Evolutionary conservation across 2,797 vertebrate genomes (phyloP).

Genomic region (Sebastes trivittatus): DNA sequence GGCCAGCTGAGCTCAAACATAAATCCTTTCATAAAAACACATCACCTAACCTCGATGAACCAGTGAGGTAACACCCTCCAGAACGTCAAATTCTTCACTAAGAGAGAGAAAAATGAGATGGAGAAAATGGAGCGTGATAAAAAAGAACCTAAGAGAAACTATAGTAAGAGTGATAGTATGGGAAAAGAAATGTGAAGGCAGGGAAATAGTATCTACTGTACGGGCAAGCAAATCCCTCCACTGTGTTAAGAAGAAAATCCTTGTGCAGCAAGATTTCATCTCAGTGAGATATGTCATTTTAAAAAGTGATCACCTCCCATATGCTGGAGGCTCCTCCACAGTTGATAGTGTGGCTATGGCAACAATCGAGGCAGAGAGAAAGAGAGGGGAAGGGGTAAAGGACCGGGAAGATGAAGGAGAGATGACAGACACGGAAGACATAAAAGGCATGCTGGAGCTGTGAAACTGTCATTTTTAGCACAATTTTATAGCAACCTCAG

Average conservation of each 20-base stretch:
- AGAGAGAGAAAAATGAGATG: not conserved
- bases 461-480: not conserved
- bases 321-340: slow-evolving; percentile 32
- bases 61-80: not conserved
- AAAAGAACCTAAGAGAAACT: slow-evolving; percentile 19
- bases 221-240: slow-evolving; percentile 14
- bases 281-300: slow-evolving; percentile 44
- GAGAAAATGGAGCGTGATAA: not conserved
- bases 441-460: not conserved
- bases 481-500: not conserved
- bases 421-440: not conserved
- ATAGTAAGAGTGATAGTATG: not conserved
- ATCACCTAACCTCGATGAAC: not conserved
- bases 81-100: not conserved
- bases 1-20: not conserved
- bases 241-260: slow-evolving; percentile 37
- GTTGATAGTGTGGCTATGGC: slow-evolving; percentile 54
- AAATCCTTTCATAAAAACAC: not conserved
- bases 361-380: slow-evolving; percentile 18
- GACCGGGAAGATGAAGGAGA: slow-evolving; percentile 3
- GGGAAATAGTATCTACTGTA: not conserved
- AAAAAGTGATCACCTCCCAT: slow-evolving; percentile 29
- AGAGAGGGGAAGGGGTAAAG: slow-evolving; percentile 1
- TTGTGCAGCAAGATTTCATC: slow-evolving; percentile 44
- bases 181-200: slow-evolving; percentile 4